Base-by-base conservation (phyloP, 2,797 vertebrate genomes). In the Lepus oiostolus region DNA sequence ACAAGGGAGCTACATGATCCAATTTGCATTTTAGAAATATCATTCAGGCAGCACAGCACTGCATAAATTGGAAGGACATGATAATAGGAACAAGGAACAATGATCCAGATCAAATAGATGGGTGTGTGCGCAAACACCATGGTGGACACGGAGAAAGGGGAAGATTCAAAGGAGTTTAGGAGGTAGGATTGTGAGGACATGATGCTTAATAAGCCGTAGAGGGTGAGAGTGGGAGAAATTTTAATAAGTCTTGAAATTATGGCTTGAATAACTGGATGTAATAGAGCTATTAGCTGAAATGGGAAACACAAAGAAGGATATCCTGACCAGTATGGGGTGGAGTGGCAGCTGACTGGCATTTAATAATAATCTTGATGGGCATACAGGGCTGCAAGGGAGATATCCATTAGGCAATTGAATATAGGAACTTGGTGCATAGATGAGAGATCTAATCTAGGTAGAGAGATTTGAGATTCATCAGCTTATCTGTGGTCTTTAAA, bases 21-120 rank as follows among this genome's bases (percentile, higher is more conserved):
- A 85, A 14, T 62, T 54, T 94, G 11, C 38, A 38, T 92, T 79
- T 79, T 47, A 60, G 47, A 93, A 67, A 76, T 80, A 75, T 62
- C 28, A 38, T 19, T 76, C 14, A 42, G 7, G 19, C 8, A 82
- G 14, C 17, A 19, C 28, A 85, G 19, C 24, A 4, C 21, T 90
- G 26, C 28, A 30, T 54, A 38, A 50, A 65, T 32, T 79, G 2
- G 2, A 88, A n/a, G 2, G 5, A 0, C 3, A 4, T 60, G 9
- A 16, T 22, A 81, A 82, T 28, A 74, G 71, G 32, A 75, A 5
- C 35, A 87, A 88, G 26, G 70, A 90, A 68, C 0, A 28, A 9
- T 68, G 77, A 81, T 68, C 12, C 26, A 80, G 26, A 7, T n/a
- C 30, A 60, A 13, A 62, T 1, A 76, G 17, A 14, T 54, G 22